phyloP scores from a whole-genome alignment of 2,888 invertebrate genomes.

The Pemphredon lugubris region DNA sequence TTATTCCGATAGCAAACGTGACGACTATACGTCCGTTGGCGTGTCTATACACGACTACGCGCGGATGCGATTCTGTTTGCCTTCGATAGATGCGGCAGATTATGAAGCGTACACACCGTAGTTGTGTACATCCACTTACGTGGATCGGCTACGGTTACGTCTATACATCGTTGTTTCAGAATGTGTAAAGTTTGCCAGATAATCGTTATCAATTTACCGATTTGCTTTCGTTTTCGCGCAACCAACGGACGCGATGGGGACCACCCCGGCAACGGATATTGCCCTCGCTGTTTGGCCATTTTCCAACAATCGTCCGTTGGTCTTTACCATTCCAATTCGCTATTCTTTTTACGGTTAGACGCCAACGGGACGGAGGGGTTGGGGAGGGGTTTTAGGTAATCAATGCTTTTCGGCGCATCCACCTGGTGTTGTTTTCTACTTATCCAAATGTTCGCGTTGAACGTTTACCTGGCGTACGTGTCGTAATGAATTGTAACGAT shows the following conservation, averaged over 20 bases:
- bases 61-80: background rate
- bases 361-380: background rate
- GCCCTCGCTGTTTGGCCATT: conserved; percentile 37
- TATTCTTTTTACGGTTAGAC: background rate
- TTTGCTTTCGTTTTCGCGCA: conserved; percentile 21
- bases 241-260: conserved; percentile 23
- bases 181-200: too few species aligned
- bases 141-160: conserved; percentile 6
- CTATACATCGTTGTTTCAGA: conserved; percentile 2
- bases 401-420: too few species aligned
- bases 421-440: background rate
- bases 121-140: conserved; percentile 4
- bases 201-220: conserved; percentile 33
- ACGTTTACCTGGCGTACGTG: too few species aligned
- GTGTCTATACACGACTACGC: background rate
- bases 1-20: background rate
- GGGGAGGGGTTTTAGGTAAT: background rate
- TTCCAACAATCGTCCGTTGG: conserved; percentile 25
- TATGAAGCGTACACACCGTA: background rate
- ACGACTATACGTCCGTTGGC: too few species aligned
- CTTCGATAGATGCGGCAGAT: conserved; percentile 5
- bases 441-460: too few species aligned
- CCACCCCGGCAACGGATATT: conserved; percentile 37
- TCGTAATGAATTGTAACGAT: too few species aligned
- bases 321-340: conserved; percentile 27